A percentile compares a stretch with the other conserved stretches of the same genome.
phyloP scores from a whole-genome alignment of 2,113 vertebrate species.

The Beaufortia kweichowensis region DNA sequence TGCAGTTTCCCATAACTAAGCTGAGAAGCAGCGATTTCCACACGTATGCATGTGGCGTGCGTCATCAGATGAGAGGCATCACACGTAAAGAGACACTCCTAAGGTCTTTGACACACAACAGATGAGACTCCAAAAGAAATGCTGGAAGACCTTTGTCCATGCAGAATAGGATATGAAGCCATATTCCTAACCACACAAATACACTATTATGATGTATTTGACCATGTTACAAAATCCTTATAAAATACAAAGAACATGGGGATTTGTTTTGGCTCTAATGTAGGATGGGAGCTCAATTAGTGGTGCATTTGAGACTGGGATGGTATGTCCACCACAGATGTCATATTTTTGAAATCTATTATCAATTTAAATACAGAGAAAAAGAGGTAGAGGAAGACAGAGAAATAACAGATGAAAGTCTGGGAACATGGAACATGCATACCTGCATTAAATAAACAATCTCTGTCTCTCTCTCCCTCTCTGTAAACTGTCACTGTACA shows the following conservation, averaged over 20 bases:
- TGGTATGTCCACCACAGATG: no score
- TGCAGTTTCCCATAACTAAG: slow-evolving; percentile 49
- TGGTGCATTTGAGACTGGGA: no score
- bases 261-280: background rate
- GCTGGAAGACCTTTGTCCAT: background rate
- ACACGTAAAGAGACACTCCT: slow-evolving; percentile 36
- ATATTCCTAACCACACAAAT: background rate
- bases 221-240: background rate
- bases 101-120: background rate
- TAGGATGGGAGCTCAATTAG: background rate
- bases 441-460: slow-evolving; percentile 25
- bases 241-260: background rate
- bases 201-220: background rate
- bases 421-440: slow-evolving; percentile 4
- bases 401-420: slow-evolving; percentile 21
- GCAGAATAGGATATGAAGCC: background rate
- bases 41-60: slow-evolving; percentile 37
- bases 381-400: background rate
- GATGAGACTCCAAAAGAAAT: background rate
- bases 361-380: slow-evolving; percentile 15
- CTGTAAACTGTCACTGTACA: background rate
- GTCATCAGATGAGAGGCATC: slow-evolving; percentile 44
- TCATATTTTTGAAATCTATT: slow-evolving; percentile 24
- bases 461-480: background rate
- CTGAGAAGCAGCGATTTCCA: slow-evolving; percentile 16